Evolutionary conservation across 1,140 invertebrate genomes (phyloP), one percentile per base, ranked within the genome.

Genomic region (Apolygus lucorum): DNA sequence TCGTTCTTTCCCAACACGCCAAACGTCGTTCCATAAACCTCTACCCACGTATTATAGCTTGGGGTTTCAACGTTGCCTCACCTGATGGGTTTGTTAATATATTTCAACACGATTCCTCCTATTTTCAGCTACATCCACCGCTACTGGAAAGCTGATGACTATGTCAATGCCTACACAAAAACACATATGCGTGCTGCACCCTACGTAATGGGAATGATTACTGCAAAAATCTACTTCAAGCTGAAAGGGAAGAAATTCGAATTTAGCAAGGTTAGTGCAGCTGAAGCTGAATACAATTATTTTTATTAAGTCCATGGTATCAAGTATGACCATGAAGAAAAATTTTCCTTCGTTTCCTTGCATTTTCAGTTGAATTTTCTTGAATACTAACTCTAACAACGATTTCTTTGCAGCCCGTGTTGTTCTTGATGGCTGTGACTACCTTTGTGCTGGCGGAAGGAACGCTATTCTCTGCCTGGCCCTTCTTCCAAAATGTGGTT

Each of bases 121-220:
- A 8, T 68, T 28, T 62, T n/a, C 25, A 68, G 67, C 28, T 68
- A 28, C 25, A 11, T 68, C 1, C n/a, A 4, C n/a, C n/a, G 34
- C 28, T 68, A 68, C 52, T 28, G 34, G 8, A 27, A 34, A 2
- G 64, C 70, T 28, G 25, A 49, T 68, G 65, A 69, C 28, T 73
- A 70, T 62, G 54, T 72, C 2, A 82, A 80, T 49, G 81, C 81
- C 2, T 89, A 88, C 70, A 85, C 88, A 1, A 87, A 86, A 75
- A 88, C 87, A 1, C 87, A 89, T 73, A 87, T 87, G 83, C 82
- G 87, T 75, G 85, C 87, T 63, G 83, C 79, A 63, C 81, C 85
- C 0, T 89, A 89, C 73, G 84, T 84, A 71, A 80, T 87, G 74
- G 87, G 87, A 52, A 74, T 89, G 59, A 69, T 85, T 27, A 84